Evolutionary conservation across 2,797 vertebrate genomes (phyloP), one percentile per base, ranked within the genome.

Genomic region (Chelon auratus): DNA sequence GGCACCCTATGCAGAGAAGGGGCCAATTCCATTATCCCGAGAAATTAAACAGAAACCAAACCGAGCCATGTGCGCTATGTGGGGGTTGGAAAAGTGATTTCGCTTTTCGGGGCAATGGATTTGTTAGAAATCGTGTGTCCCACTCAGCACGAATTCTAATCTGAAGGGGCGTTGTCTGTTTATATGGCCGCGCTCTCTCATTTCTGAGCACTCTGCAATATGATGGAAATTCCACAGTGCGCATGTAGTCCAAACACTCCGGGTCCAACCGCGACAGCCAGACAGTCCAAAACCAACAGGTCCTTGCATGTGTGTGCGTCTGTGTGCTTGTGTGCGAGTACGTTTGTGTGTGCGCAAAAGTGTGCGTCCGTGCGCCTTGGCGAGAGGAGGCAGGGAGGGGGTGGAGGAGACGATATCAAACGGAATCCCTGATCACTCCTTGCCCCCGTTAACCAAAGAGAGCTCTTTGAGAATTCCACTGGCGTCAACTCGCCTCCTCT

Each of bases 401-500:
- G 14, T 3, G 61, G 69, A 48, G 72, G 82, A 62, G 77, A 75
- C 55, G 70, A 48, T 80, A 88, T 88, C 79, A 91, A 89, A 90
- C 77, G 66, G 81, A 92, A 81, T 77, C 77, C 66, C 86, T 77
- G 63, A 86, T 94, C 94, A 96, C 85, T 96, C 96, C 83, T 97
- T 97, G 81, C 88, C 95, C 82, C 90, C 95, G 73, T 95, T 95
- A 78, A 96, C 96, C 87, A 96, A 91, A 30, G 95, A 94, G 77
- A 99, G 93, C 93, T 98, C 97, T 90, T 97, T 95, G 76, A 99
- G 95, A 89, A 97, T 96, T 72, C 97, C 97, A 59, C 96, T 95
- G 89, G 97, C 97, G 87, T 99, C 98, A 93, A 98, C 95, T 62
- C 96, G 94, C 90, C 97, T 95, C 91, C 97, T 96, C 93, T 99